Conservation (phyloP, 2,113 vertebrate species). For the Pluvialis apricaria region DNA sequence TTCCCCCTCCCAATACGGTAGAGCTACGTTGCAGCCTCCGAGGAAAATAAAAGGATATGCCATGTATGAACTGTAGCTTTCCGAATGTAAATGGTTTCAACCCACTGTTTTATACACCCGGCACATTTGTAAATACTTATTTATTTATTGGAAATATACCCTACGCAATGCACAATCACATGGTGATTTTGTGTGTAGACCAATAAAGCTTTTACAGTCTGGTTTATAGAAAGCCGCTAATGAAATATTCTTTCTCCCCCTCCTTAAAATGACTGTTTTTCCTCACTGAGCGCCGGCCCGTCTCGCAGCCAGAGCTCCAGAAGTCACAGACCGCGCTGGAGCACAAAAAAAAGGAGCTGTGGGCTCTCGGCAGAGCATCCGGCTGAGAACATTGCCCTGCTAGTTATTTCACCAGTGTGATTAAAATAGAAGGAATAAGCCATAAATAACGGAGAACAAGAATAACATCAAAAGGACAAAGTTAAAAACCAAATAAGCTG, state of each 20-base stretch:
- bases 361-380: neutral
- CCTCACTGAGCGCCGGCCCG: neutral
- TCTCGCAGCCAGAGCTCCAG: neutral
- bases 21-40: neutral
- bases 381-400: neutral
- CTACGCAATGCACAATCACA: slow-evolving; percentile 12
- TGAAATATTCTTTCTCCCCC: neutral
- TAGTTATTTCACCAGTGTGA: neutral
- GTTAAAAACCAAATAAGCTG: neutral
- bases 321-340: neutral
- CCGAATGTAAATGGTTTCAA: slow-evolving; percentile 16
- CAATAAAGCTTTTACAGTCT: slow-evolving; percentile 63
- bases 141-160: slow-evolving; percentile 74
- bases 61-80: neutral
- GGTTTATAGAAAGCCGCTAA: neutral
- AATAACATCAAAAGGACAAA: neutral
- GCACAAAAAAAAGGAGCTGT: neutral
- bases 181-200: slow-evolving; percentile 24
- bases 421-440: neutral
- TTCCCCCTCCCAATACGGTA: neutral
- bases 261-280: neutral
- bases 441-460: neutral
- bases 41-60: neutral
- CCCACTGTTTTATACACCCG: neutral
- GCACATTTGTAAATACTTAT: slow-evolving; percentile 70